Percentiles rank a stretch among this genome's conserved stretches.
Evolutionary conservation across 2,113 vertebrate genomes (phyloP).

Genomic region (Corythoichthys intestinalis): DNA sequence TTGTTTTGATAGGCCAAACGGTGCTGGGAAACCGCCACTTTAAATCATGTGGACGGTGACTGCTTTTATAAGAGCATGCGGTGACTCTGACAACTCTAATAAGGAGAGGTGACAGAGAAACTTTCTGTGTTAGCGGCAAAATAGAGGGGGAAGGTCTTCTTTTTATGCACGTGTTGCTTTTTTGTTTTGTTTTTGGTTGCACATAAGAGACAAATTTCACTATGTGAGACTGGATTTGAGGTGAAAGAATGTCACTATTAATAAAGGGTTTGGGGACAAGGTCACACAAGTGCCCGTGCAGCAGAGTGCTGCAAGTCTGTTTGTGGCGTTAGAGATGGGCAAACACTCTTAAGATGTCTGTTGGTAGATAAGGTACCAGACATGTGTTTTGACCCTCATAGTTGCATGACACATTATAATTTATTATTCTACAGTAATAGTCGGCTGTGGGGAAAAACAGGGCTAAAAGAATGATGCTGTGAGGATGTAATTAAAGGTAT

Average conservation of each 20-base stretch:
- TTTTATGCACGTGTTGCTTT: slow-evolving; percentile 19
- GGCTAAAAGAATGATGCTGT: slow-evolving; percentile 95
- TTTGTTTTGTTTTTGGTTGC: slow-evolving; percentile 34
- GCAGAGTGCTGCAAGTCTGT: slow-evolving; percentile 71
- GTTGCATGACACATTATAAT: slow-evolving; percentile 77
- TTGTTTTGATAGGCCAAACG: slow-evolving; percentile 80
- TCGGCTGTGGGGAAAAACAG: slow-evolving; percentile 38
- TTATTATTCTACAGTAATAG: slow-evolving; percentile 79
- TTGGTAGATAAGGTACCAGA: slow-evolving; percentile 58
- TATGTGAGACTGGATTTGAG: slow-evolving; percentile 93
- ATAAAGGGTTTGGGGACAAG: slow-evolving; percentile 86
- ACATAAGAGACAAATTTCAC: slow-evolving; percentile 81
- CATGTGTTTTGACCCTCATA: slow-evolving; percentile 63
- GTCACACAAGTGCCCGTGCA: slow-evolving; percentile 67
- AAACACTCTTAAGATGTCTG: slow-evolving; percentile 81
- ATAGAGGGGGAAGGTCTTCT: slow-evolving; percentile 84
- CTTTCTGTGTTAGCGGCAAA: slow-evolving; percentile 86
- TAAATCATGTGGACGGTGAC: slow-evolving; percentile 82
- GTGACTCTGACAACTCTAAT: slow-evolving; percentile 87
- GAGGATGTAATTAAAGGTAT: slow-evolving; percentile 99
- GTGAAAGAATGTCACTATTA: slow-evolving; percentile 98
- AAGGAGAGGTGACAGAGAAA: slow-evolving; percentile 85
- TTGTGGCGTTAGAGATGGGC: slow-evolving; percentile 76
- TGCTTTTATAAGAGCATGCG: slow-evolving; percentile 83
- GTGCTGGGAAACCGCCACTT: slow-evolving; percentile 73